phyloP scores from a whole-genome alignment of 2,113 vertebrate species.

The Montifringilla adamsi region DNA sequence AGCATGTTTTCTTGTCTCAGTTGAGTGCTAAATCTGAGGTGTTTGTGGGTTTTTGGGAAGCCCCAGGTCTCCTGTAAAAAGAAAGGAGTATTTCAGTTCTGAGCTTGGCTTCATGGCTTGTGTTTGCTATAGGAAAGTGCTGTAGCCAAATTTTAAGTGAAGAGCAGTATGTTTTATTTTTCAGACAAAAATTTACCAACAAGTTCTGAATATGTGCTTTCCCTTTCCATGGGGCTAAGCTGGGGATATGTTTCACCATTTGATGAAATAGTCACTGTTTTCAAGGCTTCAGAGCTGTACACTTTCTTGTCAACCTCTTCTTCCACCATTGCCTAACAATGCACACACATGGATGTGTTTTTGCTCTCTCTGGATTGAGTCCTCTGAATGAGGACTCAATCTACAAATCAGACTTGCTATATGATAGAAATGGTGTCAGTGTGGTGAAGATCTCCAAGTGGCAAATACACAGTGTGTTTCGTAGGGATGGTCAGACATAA shows the following conservation, averaged over 20 bases:
- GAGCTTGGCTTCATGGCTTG: not conserved
- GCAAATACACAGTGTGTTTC: not conserved
- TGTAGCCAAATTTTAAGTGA: not conserved
- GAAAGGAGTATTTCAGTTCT: not conserved
- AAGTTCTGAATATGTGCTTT: not conserved
- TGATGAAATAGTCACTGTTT: not conserved
- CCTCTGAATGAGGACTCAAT: not conserved
- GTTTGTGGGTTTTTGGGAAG: not conserved
- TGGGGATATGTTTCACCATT: not conserved
- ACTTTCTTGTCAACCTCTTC: not conserved
- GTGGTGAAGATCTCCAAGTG: not conserved
- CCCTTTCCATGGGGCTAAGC: not conserved
- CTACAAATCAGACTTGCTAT: not conserved
- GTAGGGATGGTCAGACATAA: not conserved
- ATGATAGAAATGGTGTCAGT: not conserved
- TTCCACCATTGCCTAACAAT: not conserved
- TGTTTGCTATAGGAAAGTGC: not conserved
- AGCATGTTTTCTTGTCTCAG: not conserved
- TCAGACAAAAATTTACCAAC: not conserved
- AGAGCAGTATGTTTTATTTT: not conserved
- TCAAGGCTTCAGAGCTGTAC: not conserved
- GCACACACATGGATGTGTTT: accelerated
- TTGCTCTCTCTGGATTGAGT: not conserved
- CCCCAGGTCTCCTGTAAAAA: not conserved
- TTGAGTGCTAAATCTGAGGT: not conserved